Base-by-base conservation (phyloP, 2,113 vertebrate genomes). In the Stigmatopora nigra region DNA sequence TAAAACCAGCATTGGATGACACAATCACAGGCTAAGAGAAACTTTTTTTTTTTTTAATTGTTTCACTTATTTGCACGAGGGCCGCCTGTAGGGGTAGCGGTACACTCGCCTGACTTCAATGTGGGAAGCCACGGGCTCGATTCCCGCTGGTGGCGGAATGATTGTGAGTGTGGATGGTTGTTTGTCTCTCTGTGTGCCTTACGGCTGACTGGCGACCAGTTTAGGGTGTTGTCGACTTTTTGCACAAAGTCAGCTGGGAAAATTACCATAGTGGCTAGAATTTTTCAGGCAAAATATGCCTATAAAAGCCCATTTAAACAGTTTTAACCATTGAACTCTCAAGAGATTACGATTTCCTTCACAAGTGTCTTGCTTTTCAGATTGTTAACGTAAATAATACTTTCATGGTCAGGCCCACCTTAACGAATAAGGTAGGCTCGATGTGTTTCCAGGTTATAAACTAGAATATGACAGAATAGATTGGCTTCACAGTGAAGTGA, bases 361-460 rank as follows among this genome's bases (percentile, higher is more conserved):
- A 19, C 48, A 51, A 5, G n/a, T 19, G 17, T 7, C 19, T 51
- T 51, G 48, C 17, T 19, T 51, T 51, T 49, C 48, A 49, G 13
- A 16, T 48, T 15, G 13, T 48, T 48, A 10, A 8, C 9, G 38
- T 47, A 14, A 48, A 46, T 14, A 46, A 48, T 53, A 19, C 51
- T 10, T 12, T 10, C 51, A 22, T 3, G 20, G 19, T 19, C n/a
- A 19, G 19, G 19, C n/a, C 3, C n/a, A 77, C 69, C 20, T 69
- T 61, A 38, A 63, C 31, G 52, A 51, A 53, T 47, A 75, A 67
- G 72, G 72, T 74, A 55, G 71, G 66, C 53, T 63, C 72, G 16
- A 45, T 41, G 38, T 41, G 38, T 41, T 41, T 41, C 38, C 38
- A 41, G 38, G 38, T 41, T 41, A 5, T 41, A 41, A 41, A 10